Conservation (phyloP, 2,888 invertebrate species). For the Dynastes maya region DNA sequence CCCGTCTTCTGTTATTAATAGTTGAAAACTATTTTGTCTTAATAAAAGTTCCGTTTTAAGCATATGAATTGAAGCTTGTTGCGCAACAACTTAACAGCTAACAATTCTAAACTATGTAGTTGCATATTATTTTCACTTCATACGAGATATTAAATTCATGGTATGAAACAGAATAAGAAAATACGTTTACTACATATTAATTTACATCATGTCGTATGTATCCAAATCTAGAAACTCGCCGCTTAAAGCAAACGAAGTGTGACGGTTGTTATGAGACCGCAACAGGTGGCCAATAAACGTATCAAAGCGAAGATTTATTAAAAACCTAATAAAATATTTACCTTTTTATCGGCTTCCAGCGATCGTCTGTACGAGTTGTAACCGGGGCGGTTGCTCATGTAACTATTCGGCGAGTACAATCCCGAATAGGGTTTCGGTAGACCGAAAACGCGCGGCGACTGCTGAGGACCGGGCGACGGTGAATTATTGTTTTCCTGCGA, state of each 20-base stretch:
- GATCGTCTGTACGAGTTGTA: slow-evolving; percentile 75
- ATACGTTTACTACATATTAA: slow-evolving; percentile 22
- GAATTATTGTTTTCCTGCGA: slow-evolving; percentile 65
- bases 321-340: slow-evolving; percentile 54
- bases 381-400: slow-evolving; percentile 81
- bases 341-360: slow-evolving; percentile 72
- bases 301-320: slow-evolving; percentile 21
- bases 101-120: neutral
- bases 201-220: slow-evolving; percentile 24
- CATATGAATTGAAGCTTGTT: too few species aligned
- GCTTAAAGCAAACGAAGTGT: slow-evolving; percentile 1
- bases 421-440: slow-evolving; percentile 76
- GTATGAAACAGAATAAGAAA: slow-evolving; percentile 22
- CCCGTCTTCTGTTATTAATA: too few species aligned
- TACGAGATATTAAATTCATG: slow-evolving; percentile 13
- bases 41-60: too few species aligned
- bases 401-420: slow-evolving; percentile 78
- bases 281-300: slow-evolving; percentile 34
- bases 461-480: slow-evolving; percentile 72
- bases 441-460: slow-evolving; percentile 75
- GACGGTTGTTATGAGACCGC: slow-evolving; percentile 21
- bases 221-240: neutral
- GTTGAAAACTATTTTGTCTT: too few species aligned
- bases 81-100: too few species aligned
- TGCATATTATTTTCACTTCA: slow-evolving; percentile 1